Evolutionary conservation across 1,140 invertebrate genomes (phyloP).

Genomic region (Ctenoplectra terminalis): DNA sequence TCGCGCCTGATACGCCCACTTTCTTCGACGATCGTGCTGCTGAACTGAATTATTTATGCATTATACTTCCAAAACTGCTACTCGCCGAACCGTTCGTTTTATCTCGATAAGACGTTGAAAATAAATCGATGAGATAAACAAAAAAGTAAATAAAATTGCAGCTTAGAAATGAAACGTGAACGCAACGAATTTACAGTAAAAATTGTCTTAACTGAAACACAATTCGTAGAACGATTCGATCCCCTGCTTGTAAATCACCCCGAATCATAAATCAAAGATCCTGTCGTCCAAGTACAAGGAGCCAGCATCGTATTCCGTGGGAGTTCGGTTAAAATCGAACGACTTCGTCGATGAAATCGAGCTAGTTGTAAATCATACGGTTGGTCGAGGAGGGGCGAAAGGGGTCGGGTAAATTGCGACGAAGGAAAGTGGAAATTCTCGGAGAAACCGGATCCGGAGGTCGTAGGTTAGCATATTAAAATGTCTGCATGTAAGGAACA

Average conservation of each 20-base stretch:
- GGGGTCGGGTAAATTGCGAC: background rate
- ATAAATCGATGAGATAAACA: no score
- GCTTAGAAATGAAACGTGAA: no score
- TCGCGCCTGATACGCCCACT: background rate
- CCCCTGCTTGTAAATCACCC: no score
- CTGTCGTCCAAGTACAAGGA: background rate
- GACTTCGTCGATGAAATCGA: background rate
- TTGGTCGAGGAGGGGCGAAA: background rate
- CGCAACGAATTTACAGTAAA: no score
- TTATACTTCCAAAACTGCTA: no score
- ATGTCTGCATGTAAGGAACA: slow-evolving; percentile 56
- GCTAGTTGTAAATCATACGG: slow-evolving; percentile 1
- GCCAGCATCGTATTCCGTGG: background rate
- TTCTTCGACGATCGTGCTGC: background rate
- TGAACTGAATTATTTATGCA: no score
- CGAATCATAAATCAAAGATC: background rate
- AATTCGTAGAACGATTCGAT: no score
- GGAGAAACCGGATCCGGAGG: slow-evolving; percentile 19
- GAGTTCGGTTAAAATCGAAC: slow-evolving; percentile 14
- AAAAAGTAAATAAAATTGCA: no score
- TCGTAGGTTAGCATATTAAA: slow-evolving; percentile 55
- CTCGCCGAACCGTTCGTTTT: no score
- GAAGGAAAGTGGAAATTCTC: slow-evolving; percentile 23
- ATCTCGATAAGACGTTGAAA: no score
- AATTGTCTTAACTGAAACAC: no score